Base-by-base conservation (phyloP, 2,888 invertebrate genomes). In the Diaperis boleti region DNA sequence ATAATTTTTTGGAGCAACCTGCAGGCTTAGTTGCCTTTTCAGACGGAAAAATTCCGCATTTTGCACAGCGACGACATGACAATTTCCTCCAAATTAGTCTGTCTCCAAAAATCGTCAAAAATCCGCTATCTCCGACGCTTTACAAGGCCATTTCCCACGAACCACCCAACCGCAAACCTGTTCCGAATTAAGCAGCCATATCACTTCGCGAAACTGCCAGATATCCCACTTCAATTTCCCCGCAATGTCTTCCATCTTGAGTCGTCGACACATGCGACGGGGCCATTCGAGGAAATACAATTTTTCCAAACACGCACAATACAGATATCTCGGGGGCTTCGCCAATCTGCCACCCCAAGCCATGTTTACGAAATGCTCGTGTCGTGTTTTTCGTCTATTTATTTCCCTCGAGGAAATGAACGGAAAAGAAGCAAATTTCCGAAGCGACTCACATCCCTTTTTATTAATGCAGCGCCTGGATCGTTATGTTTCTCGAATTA, bases 291-390 rank as follows among this genome's bases (percentile, higher is more conserved):
- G 68, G 60, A 69, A 70, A 73, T 72, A 68, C 70, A 70, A 73
- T 74, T 74, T 74, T 72, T 73, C 69, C 70, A 68, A 72, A 67
- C 72, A 72, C 72, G 73, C 72, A 72, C 72, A 65, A 70, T 69
- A 66, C 61, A 65, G 66, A 71, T 64, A 63, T 66, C 67, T 67
- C 63, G 59, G 42, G 69, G 68, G 68, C 64, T 67, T 64, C 63
- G 59, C 65, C 69, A 68, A 68, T 71, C 69, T 69, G 65, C 68
- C 59, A 68, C 67, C 69, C 69, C 63, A 67, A 65, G 62, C 65
- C 72, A 72, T 75, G 75, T 75, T 75, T 74, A 72, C 73, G 72
- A 69, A 74, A 74, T 72, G 70, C 67, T 70, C 70, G 69, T 64
- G 56, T 50, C 64, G 69, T 68, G 69, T 73, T 72, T 73, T 68